Evolutionary conservation across 2,888 invertebrate genomes (phyloP).

Genomic region (Metallyticus violacea): DNA sequence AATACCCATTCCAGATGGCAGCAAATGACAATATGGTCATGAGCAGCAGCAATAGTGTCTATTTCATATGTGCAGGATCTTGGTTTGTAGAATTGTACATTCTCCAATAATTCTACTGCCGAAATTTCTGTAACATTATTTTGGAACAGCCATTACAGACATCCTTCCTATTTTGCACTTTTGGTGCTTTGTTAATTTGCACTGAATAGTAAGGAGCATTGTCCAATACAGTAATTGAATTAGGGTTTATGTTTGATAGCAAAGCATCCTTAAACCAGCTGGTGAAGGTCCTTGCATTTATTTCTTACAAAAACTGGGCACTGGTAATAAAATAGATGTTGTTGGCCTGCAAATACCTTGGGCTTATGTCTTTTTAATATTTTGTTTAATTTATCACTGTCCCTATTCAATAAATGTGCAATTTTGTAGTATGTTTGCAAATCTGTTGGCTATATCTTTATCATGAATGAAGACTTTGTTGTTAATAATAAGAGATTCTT

Average conservation of each 20-base stretch:
- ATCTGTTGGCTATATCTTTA: too few species aligned
- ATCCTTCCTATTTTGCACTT: neutral
- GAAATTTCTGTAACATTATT: neutral
- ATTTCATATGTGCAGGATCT: neutral
- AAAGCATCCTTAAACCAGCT: neutral
- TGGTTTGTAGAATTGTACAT: neutral
- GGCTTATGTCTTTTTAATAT: too few species aligned
- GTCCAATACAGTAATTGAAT: neutral
- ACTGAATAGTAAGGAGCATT: neutral
- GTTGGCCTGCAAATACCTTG: too few species aligned
- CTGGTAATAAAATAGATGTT: too few species aligned
- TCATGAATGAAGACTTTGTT: too few species aligned
- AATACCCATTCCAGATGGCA: too few species aligned
- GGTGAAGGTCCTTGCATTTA: neutral
- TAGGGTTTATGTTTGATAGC: neutral
- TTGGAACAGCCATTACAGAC: neutral
- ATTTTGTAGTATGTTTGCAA: too few species aligned
- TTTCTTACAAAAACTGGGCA: too few species aligned
- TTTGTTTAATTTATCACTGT: too few species aligned
- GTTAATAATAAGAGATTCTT: too few species aligned
- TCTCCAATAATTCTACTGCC: neutral
- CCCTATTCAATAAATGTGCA: too few species aligned
- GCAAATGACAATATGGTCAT: neutral
- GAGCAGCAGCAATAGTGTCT: neutral
- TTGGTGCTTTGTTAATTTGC: neutral